Percentiles rank a stretch among this genome's conserved stretches.
Conservation (phyloP, 2,113 vertebrate species). For the Oncorhynchus kisutch region DNA sequence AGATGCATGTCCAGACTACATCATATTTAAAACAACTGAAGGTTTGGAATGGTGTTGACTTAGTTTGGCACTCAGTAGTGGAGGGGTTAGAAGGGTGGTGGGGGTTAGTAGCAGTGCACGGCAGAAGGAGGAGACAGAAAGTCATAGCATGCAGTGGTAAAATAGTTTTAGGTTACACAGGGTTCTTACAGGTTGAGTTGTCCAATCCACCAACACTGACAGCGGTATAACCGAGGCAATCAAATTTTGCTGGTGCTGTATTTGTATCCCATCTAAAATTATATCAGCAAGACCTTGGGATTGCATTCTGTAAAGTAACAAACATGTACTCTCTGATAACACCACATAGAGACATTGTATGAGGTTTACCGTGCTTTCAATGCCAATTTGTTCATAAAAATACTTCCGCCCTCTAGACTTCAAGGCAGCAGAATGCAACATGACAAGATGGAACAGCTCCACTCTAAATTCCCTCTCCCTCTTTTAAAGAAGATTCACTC, state of each 20-base stretch:
- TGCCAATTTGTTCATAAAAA: not conserved
- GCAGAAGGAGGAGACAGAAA: constrained; percentile 17
- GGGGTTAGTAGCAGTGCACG: constrained; percentile 30
- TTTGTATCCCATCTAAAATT: constrained; percentile 31
- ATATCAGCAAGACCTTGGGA: constrained; percentile 26
- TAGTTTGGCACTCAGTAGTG: constrained; percentile 50
- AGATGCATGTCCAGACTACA: constrained; percentile 55
- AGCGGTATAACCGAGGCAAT: constrained; percentile 43
- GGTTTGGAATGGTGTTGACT: constrained; percentile 61
- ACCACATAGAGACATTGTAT: constrained; percentile 11
- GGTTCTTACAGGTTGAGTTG: not conserved
- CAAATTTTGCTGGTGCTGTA: constrained; percentile 62
- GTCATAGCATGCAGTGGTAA: constrained; percentile 15
- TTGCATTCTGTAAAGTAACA: constrained; percentile 23
- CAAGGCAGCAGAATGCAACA: constrained; percentile 36
- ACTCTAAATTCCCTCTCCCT: constrained; percentile 1
- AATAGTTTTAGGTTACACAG: not conserved
- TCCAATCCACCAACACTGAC: not conserved
- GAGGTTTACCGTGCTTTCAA: constrained; percentile 20
- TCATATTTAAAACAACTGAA: constrained; percentile 36
- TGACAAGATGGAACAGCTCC: constrained; percentile 5
- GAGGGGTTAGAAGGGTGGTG: constrained; percentile 27
- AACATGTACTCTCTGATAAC: not conserved
- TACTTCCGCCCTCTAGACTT: not conserved
- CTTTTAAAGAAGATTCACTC: constrained; percentile 41